Base-by-base conservation (phyloP, 1,140 invertebrate genomes). In the Drosophila lacteicornis region DNA sequence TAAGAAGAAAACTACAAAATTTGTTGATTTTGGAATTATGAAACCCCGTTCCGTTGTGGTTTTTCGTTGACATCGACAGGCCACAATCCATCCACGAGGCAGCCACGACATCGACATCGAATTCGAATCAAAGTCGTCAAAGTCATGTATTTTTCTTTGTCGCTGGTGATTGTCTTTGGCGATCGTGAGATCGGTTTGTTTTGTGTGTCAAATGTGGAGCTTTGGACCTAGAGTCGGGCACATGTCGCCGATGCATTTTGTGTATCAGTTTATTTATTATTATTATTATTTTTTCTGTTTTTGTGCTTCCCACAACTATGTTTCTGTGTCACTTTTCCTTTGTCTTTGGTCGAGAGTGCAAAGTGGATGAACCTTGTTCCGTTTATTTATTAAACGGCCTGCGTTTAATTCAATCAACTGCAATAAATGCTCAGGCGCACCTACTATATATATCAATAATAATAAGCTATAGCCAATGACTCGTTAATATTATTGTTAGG, bases 1-100 rank as follows among this genome's bases (percentile, higher is more conserved):
- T 19, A 36, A 59, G 22, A 81, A 81, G 53, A 22, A 74, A 59
- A 85, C 75, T 70, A 79, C 19, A 65, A 77, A 77, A 60, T 50
- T 81, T 62, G 77, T 70, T 59, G 78, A 74, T 81, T 80, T 80
- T 69, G 27, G 45, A 80, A 78, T 82, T 86, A 86, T 86, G 79
- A 87, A 82, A 83, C 53, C 51, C 53, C 57, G 33, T 38, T 47
- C 19, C 60, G 40, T 46, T 59, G 42, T 59, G 59, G 33, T 76
- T 40, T 56, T 25, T 11, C 9, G 57, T 75, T 77, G 45, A 55
- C 61, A 61, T 27, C 57, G 40, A 53, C 61, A 42, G 62, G 22
- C 43, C 22, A 36, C 59, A 38, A 66, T 30, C 22, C 62, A 40
- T 56, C 53, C 53, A 56, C 53, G 53, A 40, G 53, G 53, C 53